phyloP scores from a whole-genome alignment of 2,888 invertebrate species.

The Trichacis sp. region DNA sequence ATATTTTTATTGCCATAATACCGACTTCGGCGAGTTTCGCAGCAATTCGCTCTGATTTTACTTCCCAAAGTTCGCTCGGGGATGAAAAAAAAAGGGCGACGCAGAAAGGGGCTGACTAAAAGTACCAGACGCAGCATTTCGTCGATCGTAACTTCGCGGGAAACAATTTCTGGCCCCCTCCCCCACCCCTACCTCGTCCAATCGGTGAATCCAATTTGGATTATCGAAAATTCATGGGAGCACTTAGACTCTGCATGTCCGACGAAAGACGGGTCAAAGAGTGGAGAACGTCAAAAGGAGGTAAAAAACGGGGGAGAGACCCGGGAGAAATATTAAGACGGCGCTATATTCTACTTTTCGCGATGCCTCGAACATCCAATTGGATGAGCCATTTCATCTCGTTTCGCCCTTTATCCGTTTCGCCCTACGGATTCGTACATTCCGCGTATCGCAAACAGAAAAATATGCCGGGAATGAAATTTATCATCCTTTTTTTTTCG shows the following conservation, averaged over 20 bases:
- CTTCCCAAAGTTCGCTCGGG: constrained; percentile 32
- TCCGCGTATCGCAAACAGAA: constrained; percentile 18
- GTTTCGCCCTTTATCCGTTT: constrained; percentile 18
- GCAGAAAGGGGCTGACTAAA: constrained; percentile 29
- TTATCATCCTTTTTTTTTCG: constrained; percentile 8
- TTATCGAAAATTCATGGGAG: constrained; percentile 61
- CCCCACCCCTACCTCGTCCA: no score
- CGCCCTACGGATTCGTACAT: constrained; percentile 21
- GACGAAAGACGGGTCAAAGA: constrained; percentile 45
- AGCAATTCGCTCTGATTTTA: constrained; percentile 34
- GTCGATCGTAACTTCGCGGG: constrained; percentile 48
- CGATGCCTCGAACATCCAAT: constrained; percentile 26
- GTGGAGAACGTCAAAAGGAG: constrained; percentile 30
- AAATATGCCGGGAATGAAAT: constrained; percentile 31
- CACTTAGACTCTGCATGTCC: constrained; percentile 47
- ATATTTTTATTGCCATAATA: constrained; percentile 23
- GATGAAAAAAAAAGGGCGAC: constrained; percentile 33
- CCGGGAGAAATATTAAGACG: constrained; percentile 31
- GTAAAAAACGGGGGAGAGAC: constrained; percentile 26
- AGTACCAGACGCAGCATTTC: constrained; percentile 35
- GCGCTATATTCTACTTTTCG: constrained; percentile 24
- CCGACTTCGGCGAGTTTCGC: constrained; percentile 33
- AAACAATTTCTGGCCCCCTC: constrained; percentile 51
- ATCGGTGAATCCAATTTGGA: constrained; percentile 59
- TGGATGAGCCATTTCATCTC: constrained; percentile 24